phyloP scores from a whole-genome alignment of 2,113 vertebrate genomes.

The Dicrurus megarhynchus region DNA sequence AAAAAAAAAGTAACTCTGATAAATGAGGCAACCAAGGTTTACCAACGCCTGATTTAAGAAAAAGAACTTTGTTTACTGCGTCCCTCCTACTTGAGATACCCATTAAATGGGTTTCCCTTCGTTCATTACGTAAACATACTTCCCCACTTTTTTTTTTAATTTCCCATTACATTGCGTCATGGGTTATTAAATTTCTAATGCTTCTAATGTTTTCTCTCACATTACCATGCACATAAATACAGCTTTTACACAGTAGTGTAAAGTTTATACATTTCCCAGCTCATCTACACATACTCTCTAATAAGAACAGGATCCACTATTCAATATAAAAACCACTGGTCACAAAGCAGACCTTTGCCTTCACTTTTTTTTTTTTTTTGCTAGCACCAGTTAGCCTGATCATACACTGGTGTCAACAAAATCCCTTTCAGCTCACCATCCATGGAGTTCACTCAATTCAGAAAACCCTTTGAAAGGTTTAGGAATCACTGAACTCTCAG shows the following conservation, averaged over 20 bases:
- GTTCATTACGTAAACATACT: background rate
- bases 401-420: background rate
- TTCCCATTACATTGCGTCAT: background rate
- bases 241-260: background rate
- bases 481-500: background rate
- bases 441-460: background rate
- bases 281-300: background rate
- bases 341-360: background rate
- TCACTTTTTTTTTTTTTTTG: background rate
- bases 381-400: background rate
- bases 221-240: background rate
- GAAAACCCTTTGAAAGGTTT: background rate
- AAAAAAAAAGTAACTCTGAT: background rate
- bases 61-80: background rate
- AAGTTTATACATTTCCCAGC: background rate
- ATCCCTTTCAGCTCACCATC: background rate
- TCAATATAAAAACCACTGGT: background rate
- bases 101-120: background rate
- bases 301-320: background rate
- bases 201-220: background rate
- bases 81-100: background rate
- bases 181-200: background rate
- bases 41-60: background rate
- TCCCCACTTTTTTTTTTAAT: fast-evolving
- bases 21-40: background rate